Base-by-base conservation (phyloP, 2,113 vertebrate species). In the Struthidea cinerea region DNA sequence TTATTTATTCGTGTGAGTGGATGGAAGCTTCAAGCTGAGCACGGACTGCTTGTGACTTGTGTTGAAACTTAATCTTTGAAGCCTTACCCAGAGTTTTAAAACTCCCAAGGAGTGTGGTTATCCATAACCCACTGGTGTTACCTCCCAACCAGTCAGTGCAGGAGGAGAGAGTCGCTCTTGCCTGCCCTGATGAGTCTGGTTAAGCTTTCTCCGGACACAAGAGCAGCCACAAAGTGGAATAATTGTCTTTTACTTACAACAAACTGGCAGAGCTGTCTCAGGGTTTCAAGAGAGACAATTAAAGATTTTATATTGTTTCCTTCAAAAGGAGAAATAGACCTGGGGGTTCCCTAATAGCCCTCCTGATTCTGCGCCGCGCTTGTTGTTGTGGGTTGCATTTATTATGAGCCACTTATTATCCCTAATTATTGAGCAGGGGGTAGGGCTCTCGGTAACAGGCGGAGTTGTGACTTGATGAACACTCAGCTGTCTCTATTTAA, bases 401-500 rank as follows among this genome's bases (percentile, higher is more conserved):
- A 95, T 94, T 91, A 96, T 97, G 86, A 98, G 96, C 94, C 97
- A 95, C 96, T 98, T 96, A 96, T 97, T 98, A 96, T 97, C 95
- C 94, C 95, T 97, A 96, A 97, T 98, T 98, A 83, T 95, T 94
- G 94, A 94, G 95, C 97, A 97, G 98, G 97, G 96, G 96, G 97
- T 97, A 97, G 90, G 97, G 97, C 96, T 94, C 93, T 87, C 55
- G 55, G 78, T 96, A 96, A 82, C 95, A 91, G 92, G 96, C 41
- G 7, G 97, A 97, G 97, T 82, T 98, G 97, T 96, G 97, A 75
- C 94, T 95, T 96, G 95, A 96, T 95, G 92, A 96, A 95, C 93
- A 86, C 95, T 94, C 97, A 97, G 98, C 98, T 98, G 97, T 94
- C 96, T 97, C 96, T 96, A 94, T 98, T 98, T 98, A 97, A 98